A percentile compares a stretch with the other conserved stretches of the same genome.
These are phyloP conservation scores for Drosophila insularis DNA, from an alignment of 1,140 invertebrate genomes.

Conservation along the genomic window DNA sequence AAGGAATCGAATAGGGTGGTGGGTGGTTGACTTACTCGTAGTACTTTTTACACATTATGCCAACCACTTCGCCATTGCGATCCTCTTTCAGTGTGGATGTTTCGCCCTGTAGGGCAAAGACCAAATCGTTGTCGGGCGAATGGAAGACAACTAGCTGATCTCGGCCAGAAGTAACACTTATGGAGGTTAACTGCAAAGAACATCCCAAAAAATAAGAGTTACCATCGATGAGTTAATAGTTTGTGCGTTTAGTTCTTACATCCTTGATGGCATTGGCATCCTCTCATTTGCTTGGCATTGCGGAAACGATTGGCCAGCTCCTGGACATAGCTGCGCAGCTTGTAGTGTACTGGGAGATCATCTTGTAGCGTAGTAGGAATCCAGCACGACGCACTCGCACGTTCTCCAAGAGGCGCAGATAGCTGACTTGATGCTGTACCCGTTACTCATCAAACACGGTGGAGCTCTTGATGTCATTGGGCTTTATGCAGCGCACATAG, in stretches of 20 bases:
- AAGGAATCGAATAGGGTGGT: neutral
- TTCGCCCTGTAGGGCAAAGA: conserved; percentile 87
- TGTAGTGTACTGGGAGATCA: conserved; percentile 97
- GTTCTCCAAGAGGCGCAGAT: conserved; percentile 96
- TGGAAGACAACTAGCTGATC: conserved; percentile 96
- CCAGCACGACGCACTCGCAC: conserved; percentile 96
- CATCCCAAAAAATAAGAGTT: neutral
- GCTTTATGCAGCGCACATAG: conserved; percentile 98
- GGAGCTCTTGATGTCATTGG: conserved; percentile 95
- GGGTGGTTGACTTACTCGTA: conserved; percentile 86
- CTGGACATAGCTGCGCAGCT: conserved; percentile 90
- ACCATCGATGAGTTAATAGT: neutral
- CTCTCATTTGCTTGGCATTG: conserved; percentile 85
- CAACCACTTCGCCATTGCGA: conserved; percentile 94
- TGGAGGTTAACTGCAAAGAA: conserved; percentile 86
- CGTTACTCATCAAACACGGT: conserved; percentile 86
- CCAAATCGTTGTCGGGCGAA: conserved; percentile 93
- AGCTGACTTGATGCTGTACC: conserved; percentile 94
- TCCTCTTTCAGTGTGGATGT: conserved; percentile 84
- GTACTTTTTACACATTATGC: conserved; percentile 89
- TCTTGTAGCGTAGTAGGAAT: conserved; percentile 95
- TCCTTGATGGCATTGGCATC: conserved; percentile 87
- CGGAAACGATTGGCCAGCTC: conserved; percentile 87
- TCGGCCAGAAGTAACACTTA: conserved; percentile 90
- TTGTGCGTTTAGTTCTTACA: conserved; percentile 83